phyloP scores from a whole-genome alignment of 2,888 invertebrate genomes.

The Heliconius ismenius region DNA sequence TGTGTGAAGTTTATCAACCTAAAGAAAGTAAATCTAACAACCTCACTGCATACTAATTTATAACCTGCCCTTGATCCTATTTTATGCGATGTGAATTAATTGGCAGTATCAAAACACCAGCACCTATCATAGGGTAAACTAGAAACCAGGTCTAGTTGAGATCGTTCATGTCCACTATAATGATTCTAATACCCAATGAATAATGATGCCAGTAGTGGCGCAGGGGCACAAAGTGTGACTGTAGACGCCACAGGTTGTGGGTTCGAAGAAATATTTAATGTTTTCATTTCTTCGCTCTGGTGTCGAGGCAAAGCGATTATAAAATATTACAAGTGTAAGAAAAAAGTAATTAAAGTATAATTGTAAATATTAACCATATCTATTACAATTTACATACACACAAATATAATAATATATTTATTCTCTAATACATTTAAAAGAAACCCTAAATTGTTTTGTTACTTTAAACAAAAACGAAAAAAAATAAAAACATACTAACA shows the following conservation, averaged over 20 bases:
- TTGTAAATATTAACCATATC: no score
- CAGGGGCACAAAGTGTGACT: no score
- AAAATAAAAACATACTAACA: background rate
- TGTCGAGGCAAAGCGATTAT: no score
- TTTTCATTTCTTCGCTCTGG: no score
- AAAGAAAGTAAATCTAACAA: constrained; percentile 26
- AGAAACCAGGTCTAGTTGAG: constrained; percentile 33
- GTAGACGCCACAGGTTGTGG: no score
- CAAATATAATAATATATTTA: no score
- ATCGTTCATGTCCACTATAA: constrained; percentile 24
- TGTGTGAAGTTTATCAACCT: constrained; percentile 13
- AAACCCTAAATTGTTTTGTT: background rate
- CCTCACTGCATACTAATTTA: constrained; percentile 32
- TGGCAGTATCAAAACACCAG: constrained; percentile 31
- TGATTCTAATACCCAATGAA: constrained; percentile 22
- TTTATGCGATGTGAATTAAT: constrained; percentile 41
- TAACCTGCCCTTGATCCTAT: constrained; percentile 39
- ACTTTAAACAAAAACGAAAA: background rate
- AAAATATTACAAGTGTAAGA: no score
- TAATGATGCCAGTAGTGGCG: background rate
- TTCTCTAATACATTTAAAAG: no score
- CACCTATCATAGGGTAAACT: constrained; percentile 30
- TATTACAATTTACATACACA: no score
- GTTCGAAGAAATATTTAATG: no score
- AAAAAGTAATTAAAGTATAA: no score